Conservation (phyloP, 1,140 invertebrate species). For the Anadara kagoshimensis region DNA sequence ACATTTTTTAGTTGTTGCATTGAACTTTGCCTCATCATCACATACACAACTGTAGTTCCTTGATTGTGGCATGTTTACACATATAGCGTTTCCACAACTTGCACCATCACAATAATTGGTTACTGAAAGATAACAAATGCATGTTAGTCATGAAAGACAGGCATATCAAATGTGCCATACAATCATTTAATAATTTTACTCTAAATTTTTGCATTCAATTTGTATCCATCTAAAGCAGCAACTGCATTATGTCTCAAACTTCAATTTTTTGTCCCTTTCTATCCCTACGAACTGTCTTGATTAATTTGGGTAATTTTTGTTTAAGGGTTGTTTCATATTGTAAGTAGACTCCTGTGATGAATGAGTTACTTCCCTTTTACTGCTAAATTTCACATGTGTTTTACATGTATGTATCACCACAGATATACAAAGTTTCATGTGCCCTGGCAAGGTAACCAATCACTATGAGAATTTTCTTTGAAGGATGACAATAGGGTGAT, state of each 20-base stretch:
- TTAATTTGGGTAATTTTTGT: no score
- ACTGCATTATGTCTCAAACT: background rate
- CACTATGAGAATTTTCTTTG: background rate
- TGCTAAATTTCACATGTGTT: no score
- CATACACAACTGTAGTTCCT: constrained; percentile 78
- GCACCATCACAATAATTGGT: constrained; percentile 69
- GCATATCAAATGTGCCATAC: background rate
- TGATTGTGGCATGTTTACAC: constrained; percentile 55
- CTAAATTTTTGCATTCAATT: background rate
- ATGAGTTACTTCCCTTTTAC: no score
- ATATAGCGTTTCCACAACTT: constrained; percentile 43
- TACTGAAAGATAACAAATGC: constrained; percentile 51
- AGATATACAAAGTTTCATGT: no score
- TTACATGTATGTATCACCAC: no score
- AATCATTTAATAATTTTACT: background rate
- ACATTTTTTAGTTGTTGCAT: constrained; percentile 54
- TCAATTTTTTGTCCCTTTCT: background rate
- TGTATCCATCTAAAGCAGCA: background rate
- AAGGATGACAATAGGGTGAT: constrained; percentile 59
- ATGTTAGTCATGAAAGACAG: background rate
- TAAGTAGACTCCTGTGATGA: no score
- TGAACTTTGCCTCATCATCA: constrained; percentile 76
- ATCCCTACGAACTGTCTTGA: no score
- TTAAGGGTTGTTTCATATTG: no score
- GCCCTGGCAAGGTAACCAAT: no score